phyloP scores from a whole-genome alignment of 2,797 vertebrate species.

The Cuniculus paca region DNA sequence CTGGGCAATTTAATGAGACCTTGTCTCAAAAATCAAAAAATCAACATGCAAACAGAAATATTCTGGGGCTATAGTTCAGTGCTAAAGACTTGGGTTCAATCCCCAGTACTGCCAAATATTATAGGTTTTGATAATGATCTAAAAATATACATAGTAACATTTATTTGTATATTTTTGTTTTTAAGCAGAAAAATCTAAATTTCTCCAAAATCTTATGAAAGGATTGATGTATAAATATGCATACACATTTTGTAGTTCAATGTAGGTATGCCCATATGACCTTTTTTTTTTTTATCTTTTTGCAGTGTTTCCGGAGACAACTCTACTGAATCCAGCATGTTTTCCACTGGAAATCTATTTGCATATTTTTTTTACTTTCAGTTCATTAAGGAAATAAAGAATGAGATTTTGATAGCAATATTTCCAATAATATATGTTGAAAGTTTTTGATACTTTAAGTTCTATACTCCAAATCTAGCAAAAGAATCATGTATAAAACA shows the following conservation, averaged over 20 bases:
- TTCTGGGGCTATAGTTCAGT: not conserved
- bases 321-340: not conserved
- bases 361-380: not conserved
- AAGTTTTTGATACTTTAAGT: not conserved
- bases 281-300: not conserved
- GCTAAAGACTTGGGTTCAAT: not conserved
- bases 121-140: not conserved
- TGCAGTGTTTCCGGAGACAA: not conserved
- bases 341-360: not conserved
- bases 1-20: not conserved
- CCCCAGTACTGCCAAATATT: not conserved
- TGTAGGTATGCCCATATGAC: accelerated
- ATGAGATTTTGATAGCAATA: not conserved
- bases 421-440: not conserved
- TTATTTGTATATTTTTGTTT: not conserved
- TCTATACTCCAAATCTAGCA: not conserved
- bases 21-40: not conserved
- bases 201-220: not conserved
- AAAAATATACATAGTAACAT: not conserved
- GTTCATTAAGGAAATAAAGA: not conserved
- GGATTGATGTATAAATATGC: not conserved
- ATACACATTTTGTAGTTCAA: not conserved
- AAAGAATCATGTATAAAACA: not conserved
- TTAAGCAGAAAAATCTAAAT: not conserved
- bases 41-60: not conserved